Percentiles rank a stretch among this genome's conserved stretches.
These are phyloP conservation scores for Pantala flavescens DNA, from an alignment of 1,140 invertebrate species.

Conservation along the genomic window DNA sequence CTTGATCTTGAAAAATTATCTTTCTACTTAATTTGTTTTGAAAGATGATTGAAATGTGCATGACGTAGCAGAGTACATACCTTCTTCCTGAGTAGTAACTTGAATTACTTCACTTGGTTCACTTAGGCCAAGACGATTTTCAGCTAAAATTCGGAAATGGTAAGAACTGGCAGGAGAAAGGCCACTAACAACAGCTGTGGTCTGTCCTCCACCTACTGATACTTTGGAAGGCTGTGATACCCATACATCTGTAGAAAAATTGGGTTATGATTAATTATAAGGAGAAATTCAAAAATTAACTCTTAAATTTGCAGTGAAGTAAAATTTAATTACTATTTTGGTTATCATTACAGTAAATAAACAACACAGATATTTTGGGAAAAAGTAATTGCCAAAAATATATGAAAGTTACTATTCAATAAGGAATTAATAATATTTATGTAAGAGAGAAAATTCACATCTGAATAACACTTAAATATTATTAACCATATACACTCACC, in stretches of 20 bases:
- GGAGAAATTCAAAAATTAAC: constrained; percentile 4
- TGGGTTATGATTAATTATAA: constrained; percentile 16
- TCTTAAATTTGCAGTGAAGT: neutral
- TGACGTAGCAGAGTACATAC: constrained; percentile 30
- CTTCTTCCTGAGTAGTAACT: constrained; percentile 73
- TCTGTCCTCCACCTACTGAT: constrained; percentile 65
- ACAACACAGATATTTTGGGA: too few relatives aligned
- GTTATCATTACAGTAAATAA: too few relatives aligned
- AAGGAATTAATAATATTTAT: too few relatives aligned
- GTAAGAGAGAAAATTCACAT: too few relatives aligned
- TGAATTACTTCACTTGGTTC: constrained; percentile 73
- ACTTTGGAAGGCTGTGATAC: constrained; percentile 64
- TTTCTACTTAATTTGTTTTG: too few relatives aligned
- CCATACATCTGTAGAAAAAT: constrained; percentile 50
- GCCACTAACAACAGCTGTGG: constrained; percentile 62
- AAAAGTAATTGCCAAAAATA: too few relatives aligned
- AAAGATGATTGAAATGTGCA: too few relatives aligned
- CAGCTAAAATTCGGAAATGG: constrained; percentile 77
- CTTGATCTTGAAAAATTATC: too few relatives aligned
- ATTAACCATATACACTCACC: constrained; percentile 48
- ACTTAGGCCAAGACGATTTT: constrained; percentile 77
- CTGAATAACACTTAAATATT: too few relatives aligned
- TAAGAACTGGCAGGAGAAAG: constrained; percentile 81
- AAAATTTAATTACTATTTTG: too few relatives aligned
- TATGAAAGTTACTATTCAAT: too few relatives aligned